phyloP scores from a whole-genome alignment of 2,888 invertebrate genomes.

The Strigamia maritima region DNA sequence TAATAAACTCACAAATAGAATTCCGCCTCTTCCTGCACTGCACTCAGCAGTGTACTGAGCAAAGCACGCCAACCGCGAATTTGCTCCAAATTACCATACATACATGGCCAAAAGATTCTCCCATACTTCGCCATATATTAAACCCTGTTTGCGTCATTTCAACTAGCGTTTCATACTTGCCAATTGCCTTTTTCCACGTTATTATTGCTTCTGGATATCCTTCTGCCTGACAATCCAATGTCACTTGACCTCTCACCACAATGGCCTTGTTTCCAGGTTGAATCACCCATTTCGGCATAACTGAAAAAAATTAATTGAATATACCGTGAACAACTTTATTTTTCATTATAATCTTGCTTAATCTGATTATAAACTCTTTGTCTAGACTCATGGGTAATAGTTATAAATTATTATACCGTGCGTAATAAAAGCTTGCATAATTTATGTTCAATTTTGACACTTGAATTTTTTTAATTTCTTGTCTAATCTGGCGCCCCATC shows the following conservation, averaged over 20 bases:
- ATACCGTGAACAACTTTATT: too few species aligned
- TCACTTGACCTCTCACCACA: slow-evolving; percentile 34
- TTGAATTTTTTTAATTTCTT: too few species aligned
- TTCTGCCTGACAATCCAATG: slow-evolving; percentile 36
- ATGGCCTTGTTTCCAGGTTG: slow-evolving; percentile 35
- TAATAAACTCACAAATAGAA: slow-evolving; percentile 29
- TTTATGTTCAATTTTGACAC: too few species aligned
- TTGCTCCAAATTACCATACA: slow-evolving; percentile 21
- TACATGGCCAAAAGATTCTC: neutral
- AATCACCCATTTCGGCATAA: slow-evolving; percentile 29
- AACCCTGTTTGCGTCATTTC: neutral
- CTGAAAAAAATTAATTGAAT: neutral
- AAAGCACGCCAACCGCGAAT: neutral
- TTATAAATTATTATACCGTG: too few species aligned
- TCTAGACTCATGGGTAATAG: too few species aligned
- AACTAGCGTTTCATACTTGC: slow-evolving; percentile 37
- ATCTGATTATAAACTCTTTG: too few species aligned
- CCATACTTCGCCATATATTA: neutral
- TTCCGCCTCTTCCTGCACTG: slow-evolving; percentile 1
- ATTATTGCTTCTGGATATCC: slow-evolving; percentile 35
- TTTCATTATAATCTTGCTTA: too few species aligned
- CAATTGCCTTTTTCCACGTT: slow-evolving; percentile 38
- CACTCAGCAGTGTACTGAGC: neutral
- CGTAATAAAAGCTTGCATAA: too few species aligned
- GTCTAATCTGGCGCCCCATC: too few species aligned